Percentiles rank a stretch among this genome's conserved stretches.
Conservation (phyloP, 2,113 vertebrate species). For the Scomber japonicus region DNA sequence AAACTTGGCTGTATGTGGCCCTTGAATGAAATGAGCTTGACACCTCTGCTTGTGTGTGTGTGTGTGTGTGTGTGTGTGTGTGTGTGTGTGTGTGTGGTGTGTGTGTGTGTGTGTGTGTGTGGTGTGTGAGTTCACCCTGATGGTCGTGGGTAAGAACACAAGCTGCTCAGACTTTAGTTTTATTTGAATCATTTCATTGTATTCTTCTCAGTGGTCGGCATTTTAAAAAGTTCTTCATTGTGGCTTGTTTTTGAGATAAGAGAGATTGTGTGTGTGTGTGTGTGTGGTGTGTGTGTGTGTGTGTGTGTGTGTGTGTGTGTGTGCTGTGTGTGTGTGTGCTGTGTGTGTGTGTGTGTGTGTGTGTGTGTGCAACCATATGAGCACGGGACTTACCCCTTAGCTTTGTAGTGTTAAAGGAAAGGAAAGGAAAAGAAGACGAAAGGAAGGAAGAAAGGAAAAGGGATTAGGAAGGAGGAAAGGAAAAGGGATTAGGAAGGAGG, state of each 20-base stretch:
- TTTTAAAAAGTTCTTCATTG: constrained; percentile 41
- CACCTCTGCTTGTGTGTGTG: no score
- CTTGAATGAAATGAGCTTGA: no score
- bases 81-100: no score
- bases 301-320: background rate
- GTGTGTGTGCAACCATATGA: constrained; percentile 11
- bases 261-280: background rate
- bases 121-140: constrained; percentile 93
- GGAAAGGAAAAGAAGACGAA: no score
- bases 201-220: constrained; percentile 50
- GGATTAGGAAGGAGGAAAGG: no score
- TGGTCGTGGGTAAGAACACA: constrained; percentile 96
- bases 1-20: no score
- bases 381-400: constrained; percentile 23
- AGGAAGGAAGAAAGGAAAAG: background rate
- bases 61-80: no score
- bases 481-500: no score
- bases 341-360: no score
- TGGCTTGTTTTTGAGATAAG: constrained; percentile 49
- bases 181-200: constrained; percentile 68
- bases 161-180: constrained; percentile 54
- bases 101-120: no score
- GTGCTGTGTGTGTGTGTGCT: no score
- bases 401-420: constrained; percentile 36
- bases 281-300: background rate